Base-by-base conservation (phyloP, 2,888 invertebrate genomes). In the Watsonalla binaria region DNA sequence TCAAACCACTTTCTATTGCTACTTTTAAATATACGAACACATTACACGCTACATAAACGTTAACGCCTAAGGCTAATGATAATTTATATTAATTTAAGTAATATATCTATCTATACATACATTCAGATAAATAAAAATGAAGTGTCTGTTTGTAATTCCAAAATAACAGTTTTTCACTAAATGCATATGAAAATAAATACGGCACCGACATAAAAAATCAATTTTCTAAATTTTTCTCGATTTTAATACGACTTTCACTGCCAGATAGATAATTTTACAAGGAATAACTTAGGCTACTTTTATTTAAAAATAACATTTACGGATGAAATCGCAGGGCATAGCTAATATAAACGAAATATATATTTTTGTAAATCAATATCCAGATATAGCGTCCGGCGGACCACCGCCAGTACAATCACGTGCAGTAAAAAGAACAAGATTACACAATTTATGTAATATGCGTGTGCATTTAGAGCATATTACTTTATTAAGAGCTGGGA, bases 391-490 rank as follows among this genome's bases (percentile, higher is more conserved):
- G 82, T 63, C 62, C 68, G 60, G 55, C 67, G 78, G 89, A 90
- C 90, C 89, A 90, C 90, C 90, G 70, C 76, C 77, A 80, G 82
- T 84, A 90, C 84, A 78, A 87, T 89, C 87, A 82, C 82, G 80
- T 73, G 81, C 76, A 78, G 78, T 82, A 90, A 89, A 90, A 89
- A 84, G 82, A 89, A 77, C 82, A 85, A 75, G 78, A 79, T 80
- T 76, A 80, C 76, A 73, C 78, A 86, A 88, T 89, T 83, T 89
- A 89, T 89, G 87, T 84, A 86, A 84, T 85, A 86, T 84, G 86
- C 86, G 86, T 84, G 86, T 80, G 80, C 86, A 86, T 90, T 89
- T 86, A 84, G 89, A 88, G 84, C 79, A 84, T 87, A 90, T 89
- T 86, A 86, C 89, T 89, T 89, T 88, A 89, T 89, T 86, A 89